These are phyloP conservation scores for Holacanthus passer DNA, from an alignment of 2,113 vertebrate species.

Conservation along the genomic window DNA sequence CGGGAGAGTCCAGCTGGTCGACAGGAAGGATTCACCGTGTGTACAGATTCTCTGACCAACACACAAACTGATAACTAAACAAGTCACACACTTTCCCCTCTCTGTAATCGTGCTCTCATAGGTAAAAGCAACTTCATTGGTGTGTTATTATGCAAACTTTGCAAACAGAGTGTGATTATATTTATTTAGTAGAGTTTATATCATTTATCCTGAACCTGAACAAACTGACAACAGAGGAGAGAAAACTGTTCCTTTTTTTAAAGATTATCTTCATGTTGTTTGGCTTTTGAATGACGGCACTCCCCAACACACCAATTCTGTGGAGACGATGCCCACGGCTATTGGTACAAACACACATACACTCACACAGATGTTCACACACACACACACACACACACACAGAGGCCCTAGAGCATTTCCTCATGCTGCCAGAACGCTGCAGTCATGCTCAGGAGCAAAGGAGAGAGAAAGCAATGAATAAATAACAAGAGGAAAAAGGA, in stretches of 20 bases:
- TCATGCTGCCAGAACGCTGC: slow-evolving; percentile 44
- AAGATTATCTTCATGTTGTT: slow-evolving; percentile 43
- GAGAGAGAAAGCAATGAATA: slow-evolving; percentile 51
- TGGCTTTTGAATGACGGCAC: slow-evolving; percentile 39
- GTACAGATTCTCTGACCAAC: background rate
- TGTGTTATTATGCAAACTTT: background rate
- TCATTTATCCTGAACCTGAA: too few relatives aligned
- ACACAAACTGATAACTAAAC: background rate
- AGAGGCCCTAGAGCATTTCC: slow-evolving; percentile 45
- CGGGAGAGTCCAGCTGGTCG: slow-evolving; percentile 9
- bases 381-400: slow-evolving; percentile 30
- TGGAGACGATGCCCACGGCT: slow-evolving; percentile 50
- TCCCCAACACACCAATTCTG: slow-evolving; percentile 19
- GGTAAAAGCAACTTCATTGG: background rate
- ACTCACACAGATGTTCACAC: slow-evolving; percentile 14
- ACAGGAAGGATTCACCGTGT: background rate
- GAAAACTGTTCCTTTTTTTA: slow-evolving; percentile 14
- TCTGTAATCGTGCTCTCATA: background rate
- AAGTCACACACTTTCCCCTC: too few relatives aligned
- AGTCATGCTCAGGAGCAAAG: slow-evolving; percentile 51
- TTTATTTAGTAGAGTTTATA: slow-evolving; percentile 7
- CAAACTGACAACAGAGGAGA: background rate
- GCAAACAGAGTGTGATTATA: background rate
- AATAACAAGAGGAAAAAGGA: slow-evolving; percentile 47
- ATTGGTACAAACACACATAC: slow-evolving; percentile 34